Conservation (phyloP, 2,797 vertebrate genomes). For the Sphenodon punctatus region DNA sequence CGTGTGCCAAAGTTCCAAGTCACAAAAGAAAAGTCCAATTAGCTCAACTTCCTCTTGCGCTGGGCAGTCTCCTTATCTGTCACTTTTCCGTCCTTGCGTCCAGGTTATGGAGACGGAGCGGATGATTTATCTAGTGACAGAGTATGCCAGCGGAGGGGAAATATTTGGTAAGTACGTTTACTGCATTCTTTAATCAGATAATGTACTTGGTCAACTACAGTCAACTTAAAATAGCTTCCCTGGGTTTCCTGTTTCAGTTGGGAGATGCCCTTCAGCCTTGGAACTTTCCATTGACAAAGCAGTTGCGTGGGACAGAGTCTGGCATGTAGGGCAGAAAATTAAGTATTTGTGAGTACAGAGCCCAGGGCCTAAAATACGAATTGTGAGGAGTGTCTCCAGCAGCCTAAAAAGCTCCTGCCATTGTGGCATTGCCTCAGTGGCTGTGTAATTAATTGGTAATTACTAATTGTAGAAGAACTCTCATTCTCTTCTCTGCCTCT, state of each 20-base stretch:
- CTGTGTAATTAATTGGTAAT: neutral
- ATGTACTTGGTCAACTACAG: slow-evolving; percentile 16
- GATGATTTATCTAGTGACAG: slow-evolving; percentile 98
- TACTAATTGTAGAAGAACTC: neutral
- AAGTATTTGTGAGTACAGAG: neutral
- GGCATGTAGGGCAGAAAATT: neutral
- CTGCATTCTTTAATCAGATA: slow-evolving; percentile 63
- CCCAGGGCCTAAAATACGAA: too few relatives aligned
- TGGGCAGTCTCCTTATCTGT: slow-evolving; percentile 46
- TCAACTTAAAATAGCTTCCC: slow-evolving; percentile 41
- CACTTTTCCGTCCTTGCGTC: slow-evolving; percentile 62
- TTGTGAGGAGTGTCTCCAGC: neutral
- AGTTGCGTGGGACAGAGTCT: neutral
- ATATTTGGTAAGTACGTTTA: slow-evolving; percentile 92
- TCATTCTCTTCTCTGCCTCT: neutral
- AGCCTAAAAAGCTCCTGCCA: neutral
- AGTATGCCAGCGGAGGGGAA: slow-evolving; percentile 96
- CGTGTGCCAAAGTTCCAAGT: neutral
- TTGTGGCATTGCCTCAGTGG: neutral
- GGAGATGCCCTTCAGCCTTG: slow-evolving; percentile 40
- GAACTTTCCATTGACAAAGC: neutral
- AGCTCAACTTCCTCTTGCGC: neutral
- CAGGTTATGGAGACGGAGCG: slow-evolving; percentile 99
- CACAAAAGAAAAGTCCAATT: neutral
- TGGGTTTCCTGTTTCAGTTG: neutral